Evolutionary conservation across 2,797 vertebrate genomes (phyloP), one percentile per base, ranked within the genome.

Genomic region (Chloroceryle amazona): DNA sequence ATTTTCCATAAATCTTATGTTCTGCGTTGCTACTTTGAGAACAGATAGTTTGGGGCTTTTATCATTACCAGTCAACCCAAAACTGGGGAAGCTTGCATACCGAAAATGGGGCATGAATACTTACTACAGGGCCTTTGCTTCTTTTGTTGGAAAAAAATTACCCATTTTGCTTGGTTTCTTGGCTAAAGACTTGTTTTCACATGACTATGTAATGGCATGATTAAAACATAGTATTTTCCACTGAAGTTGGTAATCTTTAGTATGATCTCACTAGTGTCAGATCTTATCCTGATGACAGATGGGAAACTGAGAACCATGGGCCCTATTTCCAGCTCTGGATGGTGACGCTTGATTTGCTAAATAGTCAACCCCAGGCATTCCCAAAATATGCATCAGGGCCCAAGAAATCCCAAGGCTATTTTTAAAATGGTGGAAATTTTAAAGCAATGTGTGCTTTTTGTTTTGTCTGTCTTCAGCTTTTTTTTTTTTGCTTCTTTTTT

Each of bases 271-370:
- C 60, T 82, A 35, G 60, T 73, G 86, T 87, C 81, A 94, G 93
- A 95, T 93, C 78, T 96, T 96, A 93, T 80, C 93, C 81, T 87
- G 86, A 80, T 92, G 95, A 84, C 82, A 96, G 79, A 94, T 92
- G 74, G 71, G 61, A 72, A 66, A 58, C 71, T 87, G 63, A 81
- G 88, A 96, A 85, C 54, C 60, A 23, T 37, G 46, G 52, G 47
- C 54, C 83, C 31, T 82, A 8, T 89, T 95, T 94, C 4, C 1
- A 72, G 39, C 41, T 90, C 81, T 39, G 28, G 25, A 47, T 86
- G 42, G 61, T 87, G 86, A 46, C 71, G 83, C 28, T 96, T 91
- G 75, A 73, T 96, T 89, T 89, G 26, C 52, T 89, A n/a, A 44
- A 41, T 55, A 94, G 86, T 31, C 57, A 94, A n/a, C 41, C 57